phyloP scores from a whole-genome alignment of 2,888 invertebrate genomes.

The Tyria jacobaeae region DNA sequence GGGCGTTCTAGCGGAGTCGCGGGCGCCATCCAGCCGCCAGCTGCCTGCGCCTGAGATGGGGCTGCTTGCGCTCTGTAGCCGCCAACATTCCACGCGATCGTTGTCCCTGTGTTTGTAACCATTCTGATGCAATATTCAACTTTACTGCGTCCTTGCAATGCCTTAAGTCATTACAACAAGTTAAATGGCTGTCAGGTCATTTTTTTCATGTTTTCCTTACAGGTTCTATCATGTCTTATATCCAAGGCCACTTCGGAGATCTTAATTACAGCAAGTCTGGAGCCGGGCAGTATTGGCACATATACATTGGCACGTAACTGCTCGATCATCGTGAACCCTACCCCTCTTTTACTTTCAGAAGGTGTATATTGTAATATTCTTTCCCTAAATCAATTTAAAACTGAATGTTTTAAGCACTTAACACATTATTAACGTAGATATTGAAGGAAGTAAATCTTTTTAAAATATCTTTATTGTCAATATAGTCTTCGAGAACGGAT shows the following conservation, averaged over 20 bases:
- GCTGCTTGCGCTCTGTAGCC: constrained; percentile 35
- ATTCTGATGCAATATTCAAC: constrained; percentile 86
- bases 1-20: constrained; percentile 46
- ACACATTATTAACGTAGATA: no score
- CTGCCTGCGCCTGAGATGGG: constrained; percentile 45
- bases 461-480: neutral
- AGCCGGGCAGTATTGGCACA: constrained; percentile 58
- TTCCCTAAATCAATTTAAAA: neutral
- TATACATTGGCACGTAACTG: constrained; percentile 59
- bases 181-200: constrained; percentile 76
- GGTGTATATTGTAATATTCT: neutral
- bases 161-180: constrained; percentile 85
- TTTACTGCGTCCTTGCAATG: constrained; percentile 87
- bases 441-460: neutral
- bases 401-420: neutral
- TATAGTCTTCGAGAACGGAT: neutral
- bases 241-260: constrained; percentile 78
- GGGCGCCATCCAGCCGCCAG: constrained; percentile 44
- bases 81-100: constrained; percentile 81
- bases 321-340: no score
- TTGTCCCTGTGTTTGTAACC: constrained; percentile 78
- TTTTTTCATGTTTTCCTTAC: constrained; percentile 78
- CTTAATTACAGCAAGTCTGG: constrained; percentile 72
- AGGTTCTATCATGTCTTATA: constrained; percentile 67
- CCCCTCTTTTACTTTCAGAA: no score